Base-by-base conservation (phyloP, 2,797 vertebrate genomes). In the Gymnocypris eckloni region DNA sequence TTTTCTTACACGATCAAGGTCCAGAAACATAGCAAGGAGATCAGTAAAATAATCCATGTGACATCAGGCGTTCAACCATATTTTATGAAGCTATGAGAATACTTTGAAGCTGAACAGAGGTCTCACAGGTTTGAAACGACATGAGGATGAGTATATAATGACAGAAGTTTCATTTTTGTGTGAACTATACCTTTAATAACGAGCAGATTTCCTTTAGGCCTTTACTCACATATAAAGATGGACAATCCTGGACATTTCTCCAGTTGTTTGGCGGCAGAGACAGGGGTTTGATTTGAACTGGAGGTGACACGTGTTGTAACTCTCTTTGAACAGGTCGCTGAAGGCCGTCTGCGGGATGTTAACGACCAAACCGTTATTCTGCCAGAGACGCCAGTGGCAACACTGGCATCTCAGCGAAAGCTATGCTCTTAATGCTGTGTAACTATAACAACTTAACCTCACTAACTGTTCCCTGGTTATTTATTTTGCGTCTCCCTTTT, bases 251-350 rank as follows among this genome's bases (percentile, higher is more conserved):
- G 15, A 64, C 13, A 3, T 61, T 9, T 16, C 16, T 25, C 4
- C 48, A 69, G 33, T 56, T 81, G 45, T 69, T 71, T 41, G 48
- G 39, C 2, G 8, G 1, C 8, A 5, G 13, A 69, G 61, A 9
- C 39, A 15, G 16, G 39, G 52, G 77, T 61, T 83, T 76, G 33
- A 15, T 54, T 77, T 43, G 25, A 41, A 59, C 13, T 20, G 2
- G 39, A 82, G 54, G 69, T 82, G 72, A 66, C 52, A 15, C 8
- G 37, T 72, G 75, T 70, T 37, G 50, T 85, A 59, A 70, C 41
- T 79, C 67, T 85, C 66, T 79, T 79, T 79, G 67, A 73, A 85
- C 84, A 85, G 84, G 84, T 85, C 84, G 54, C 84, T 85, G 84
- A 85, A 4, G 78, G 41, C 82, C n/a, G 1, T 52, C 43, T 77